Conservation (phyloP, 2,113 vertebrate species). For the Centrocercus urophasianus region DNA sequence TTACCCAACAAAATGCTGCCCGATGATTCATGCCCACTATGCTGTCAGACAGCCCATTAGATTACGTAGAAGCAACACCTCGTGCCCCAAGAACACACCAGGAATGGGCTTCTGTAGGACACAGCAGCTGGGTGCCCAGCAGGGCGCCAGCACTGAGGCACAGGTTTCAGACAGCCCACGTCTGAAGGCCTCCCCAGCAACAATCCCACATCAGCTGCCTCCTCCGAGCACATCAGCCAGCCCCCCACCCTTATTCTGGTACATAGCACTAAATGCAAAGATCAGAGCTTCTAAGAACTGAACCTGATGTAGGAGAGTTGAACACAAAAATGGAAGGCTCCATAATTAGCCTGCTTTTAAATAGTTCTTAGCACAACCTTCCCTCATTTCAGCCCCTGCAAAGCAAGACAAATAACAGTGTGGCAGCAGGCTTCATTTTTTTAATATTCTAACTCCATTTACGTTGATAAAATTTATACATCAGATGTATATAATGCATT, state of each 20-base stretch:
- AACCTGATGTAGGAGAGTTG: neutral
- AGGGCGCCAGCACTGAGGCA: fast-evolving
- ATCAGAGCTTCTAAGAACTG: neutral
- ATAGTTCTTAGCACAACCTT: neutral
- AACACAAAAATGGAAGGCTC: neutral
- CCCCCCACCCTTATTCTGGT: neutral
- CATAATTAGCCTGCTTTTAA: neutral
- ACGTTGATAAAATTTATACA: neutral
- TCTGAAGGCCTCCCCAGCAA: neutral
- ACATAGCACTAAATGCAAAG: neutral
- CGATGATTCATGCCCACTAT: neutral
- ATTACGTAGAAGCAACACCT: neutral
- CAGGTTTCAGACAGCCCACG: neutral
- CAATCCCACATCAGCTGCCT: neutral
- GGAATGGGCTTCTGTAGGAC: fast-evolving
- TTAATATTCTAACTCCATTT: neutral
- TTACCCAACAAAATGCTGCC: neutral
- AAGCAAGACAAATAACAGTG: neutral
- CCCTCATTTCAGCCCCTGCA: neutral
- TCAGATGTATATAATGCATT: neutral
- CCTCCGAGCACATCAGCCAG: too few relatives aligned
- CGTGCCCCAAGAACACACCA: fast-evolving
- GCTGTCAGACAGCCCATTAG: neutral
- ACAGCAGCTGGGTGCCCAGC: neutral
- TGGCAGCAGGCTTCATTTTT: neutral